These are phyloP conservation scores for Pyrrhura leucotis DNA, from an alignment of 2,797 vertebrate species.

Conservation along the genomic window DNA sequence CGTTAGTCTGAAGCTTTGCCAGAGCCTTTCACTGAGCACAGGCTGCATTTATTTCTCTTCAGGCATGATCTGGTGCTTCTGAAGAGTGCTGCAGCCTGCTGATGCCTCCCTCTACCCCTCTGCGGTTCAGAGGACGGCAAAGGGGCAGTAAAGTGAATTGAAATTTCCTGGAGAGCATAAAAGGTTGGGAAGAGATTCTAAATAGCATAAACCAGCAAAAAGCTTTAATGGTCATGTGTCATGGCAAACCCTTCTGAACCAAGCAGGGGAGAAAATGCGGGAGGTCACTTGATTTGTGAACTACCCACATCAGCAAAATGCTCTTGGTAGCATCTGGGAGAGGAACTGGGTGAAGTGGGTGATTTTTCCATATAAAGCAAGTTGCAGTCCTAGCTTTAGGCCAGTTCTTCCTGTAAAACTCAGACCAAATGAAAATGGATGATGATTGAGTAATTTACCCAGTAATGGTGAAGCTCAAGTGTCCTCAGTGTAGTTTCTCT, in stretches of 20 bases:
- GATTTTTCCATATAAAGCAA: neutral
- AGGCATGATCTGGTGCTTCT: neutral
- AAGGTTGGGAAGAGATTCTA: conserved; percentile 8
- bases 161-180: conserved; percentile 27
- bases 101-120: neutral
- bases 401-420: neutral
- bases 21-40: conserved; percentile 28
- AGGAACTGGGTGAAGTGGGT: neutral
- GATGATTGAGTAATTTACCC: conserved; percentile 3
- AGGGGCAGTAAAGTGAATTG: conserved; percentile 14
- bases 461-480: neutral
- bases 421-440: neutral
- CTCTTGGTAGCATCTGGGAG: neutral
- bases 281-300: neutral
- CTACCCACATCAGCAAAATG: neutral
- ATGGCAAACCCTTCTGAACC: neutral
- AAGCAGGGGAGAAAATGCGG: neutral
- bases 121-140: neutral
- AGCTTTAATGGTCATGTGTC: conserved; percentile 24
- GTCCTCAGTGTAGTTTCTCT: neutral
- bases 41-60: conserved; percentile 45
- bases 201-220: conserved; percentile 28
- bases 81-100: conserved; percentile 23
- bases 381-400: neutral
- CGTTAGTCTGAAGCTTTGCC: neutral